Percentiles rank a stretch among this genome's conserved stretches.
These are phyloP conservation scores for Turritopsis dohrnii DNA, from an alignment of 30 jellyfish, hydroid and myxozoan species.

Conservation along the genomic window DNA sequence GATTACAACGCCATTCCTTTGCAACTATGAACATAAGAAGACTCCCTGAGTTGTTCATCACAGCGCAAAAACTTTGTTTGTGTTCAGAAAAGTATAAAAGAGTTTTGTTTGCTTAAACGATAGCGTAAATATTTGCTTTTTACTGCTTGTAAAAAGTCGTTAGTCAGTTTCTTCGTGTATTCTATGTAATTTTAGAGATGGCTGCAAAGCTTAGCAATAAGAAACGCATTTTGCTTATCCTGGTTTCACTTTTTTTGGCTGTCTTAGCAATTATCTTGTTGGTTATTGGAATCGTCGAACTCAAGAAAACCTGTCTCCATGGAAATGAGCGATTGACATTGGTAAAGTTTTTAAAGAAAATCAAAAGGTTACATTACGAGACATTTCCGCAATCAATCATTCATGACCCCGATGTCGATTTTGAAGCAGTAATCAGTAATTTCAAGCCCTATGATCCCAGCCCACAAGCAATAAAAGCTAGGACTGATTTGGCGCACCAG, in stretches of 20 bases:
- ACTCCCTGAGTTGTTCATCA: too few relatives aligned
- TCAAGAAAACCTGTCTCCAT: background rate
- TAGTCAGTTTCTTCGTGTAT: background rate
- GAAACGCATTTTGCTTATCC: background rate
- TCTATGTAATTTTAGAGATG: background rate
- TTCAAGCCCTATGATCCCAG: constrained; percentile 75
- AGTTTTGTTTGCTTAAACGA: background rate
- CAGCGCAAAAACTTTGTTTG: too few relatives aligned
- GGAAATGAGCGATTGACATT: constrained; percentile 11
- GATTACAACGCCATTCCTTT: background rate
- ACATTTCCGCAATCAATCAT: constrained; percentile 61
- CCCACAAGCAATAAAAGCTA: constrained; percentile 49
- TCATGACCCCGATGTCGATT: constrained; percentile 60
- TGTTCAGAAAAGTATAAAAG: too few relatives aligned
- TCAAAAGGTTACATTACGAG: constrained; percentile 55
- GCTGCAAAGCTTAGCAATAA: background rate
- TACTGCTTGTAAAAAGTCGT: background rate
- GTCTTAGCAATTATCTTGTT: background rate
- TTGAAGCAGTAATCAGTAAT: constrained; percentile 39
- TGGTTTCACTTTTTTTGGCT: background rate
- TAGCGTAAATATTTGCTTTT: background rate
- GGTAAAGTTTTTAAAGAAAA: constrained; percentile 37
- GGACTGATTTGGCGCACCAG: constrained; percentile 64
- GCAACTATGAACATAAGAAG: background rate
- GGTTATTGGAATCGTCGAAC: constrained; percentile 1